Conservation (phyloP, 2,797 vertebrate genomes). For the Dryobates pubescens region DNA sequence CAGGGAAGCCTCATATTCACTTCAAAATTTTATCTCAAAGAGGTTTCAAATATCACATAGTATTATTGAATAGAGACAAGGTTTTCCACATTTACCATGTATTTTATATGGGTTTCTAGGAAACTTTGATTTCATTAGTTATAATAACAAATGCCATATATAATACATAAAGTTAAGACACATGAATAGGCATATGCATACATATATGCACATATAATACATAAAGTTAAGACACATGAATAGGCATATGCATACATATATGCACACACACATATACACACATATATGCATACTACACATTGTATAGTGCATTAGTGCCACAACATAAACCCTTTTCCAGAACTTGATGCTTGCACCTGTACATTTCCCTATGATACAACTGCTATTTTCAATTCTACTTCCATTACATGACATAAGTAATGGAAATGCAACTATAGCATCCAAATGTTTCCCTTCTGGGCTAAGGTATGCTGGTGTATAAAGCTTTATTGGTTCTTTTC, state of each 20-base stretch:
- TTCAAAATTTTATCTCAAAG: neutral
- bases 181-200: neutral
- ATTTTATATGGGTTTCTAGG: neutral
- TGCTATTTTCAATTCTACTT: neutral
- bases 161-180: neutral
- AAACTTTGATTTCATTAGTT: neutral
- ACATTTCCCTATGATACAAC: neutral
- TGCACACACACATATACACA: too few relatives aligned
- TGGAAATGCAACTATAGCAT: neutral
- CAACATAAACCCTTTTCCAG: neutral
- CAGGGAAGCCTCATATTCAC: neutral
- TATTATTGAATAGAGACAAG: neutral
- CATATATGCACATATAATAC: neutral
- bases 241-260: neutral
- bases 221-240: neutral
- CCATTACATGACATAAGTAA: fast-evolving
- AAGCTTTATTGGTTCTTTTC: neutral
- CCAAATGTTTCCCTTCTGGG: neutral
- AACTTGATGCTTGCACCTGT: neutral
- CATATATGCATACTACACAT: neutral
- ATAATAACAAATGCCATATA: neutral
- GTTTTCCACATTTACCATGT: neutral
- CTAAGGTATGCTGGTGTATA: neutral
- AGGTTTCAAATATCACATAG: neutral
- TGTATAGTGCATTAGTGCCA: fast-evolving